Percentiles rank a stretch among this genome's conserved stretches.
phyloP scores from a whole-genome alignment of 2,797 vertebrate species.

The Clarias fuscus region DNA sequence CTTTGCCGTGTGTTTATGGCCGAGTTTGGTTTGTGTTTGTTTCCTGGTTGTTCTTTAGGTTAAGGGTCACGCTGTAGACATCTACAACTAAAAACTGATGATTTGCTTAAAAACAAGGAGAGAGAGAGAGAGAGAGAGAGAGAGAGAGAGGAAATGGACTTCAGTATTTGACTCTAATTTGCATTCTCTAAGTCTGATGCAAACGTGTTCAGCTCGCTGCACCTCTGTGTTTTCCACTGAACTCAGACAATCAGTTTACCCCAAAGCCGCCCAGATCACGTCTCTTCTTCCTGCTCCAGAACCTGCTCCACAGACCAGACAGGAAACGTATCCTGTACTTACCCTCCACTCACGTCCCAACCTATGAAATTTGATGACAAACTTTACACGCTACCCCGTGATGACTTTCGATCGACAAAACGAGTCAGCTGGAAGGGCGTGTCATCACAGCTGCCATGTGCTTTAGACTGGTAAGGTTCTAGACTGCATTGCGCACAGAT shows the following conservation, averaged over 20 bases:
- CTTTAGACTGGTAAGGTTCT: not conserved
- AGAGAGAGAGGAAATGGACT: not conserved
- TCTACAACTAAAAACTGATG: not conserved
- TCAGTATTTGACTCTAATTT: constrained; percentile 21
- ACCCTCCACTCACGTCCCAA: not conserved
- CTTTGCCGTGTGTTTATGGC: not conserved
- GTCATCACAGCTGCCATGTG: no score
- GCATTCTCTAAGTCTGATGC: not conserved
- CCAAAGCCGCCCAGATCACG: not conserved
- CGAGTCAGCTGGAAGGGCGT: not conserved
- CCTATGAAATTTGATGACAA: not conserved
- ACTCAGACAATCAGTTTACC: not conserved
- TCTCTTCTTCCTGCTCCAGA: not conserved
- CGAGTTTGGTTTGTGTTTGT: not conserved
- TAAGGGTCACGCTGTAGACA: not conserved
- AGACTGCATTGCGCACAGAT: not conserved
- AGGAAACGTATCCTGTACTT: not conserved
- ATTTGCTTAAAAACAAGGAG: not conserved
- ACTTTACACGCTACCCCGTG: not conserved
- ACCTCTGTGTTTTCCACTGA: no score
- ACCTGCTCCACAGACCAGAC: constrained; percentile 9
- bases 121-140: no score
- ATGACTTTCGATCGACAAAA: no score
- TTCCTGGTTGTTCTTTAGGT: not conserved
- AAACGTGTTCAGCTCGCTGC: not conserved